A percentile compares a stretch with the other conserved stretches of the same genome.
phyloP scores from a whole-genome alignment of 2,797 vertebrate genomes.

The Alosa sapidissima region DNA sequence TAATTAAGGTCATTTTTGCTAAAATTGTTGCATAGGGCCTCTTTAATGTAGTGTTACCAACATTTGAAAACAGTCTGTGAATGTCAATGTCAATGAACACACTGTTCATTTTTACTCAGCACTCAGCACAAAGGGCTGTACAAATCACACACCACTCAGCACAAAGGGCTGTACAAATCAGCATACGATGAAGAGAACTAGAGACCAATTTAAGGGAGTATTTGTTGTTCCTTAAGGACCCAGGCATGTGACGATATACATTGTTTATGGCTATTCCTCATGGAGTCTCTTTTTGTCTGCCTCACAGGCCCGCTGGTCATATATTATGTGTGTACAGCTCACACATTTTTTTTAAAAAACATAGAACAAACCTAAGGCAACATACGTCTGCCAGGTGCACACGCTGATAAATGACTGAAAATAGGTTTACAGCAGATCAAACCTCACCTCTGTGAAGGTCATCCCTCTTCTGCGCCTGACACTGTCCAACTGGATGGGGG shows the following conservation, averaged over 20 bases:
- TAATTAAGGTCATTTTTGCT: too few relatives aligned
- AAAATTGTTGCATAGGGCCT: too few relatives aligned
- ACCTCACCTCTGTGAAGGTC: conserved; percentile 5
- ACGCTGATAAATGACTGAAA: background rate
- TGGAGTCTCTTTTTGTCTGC: background rate
- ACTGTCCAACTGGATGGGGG: background rate
- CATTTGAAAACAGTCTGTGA: too few relatives aligned
- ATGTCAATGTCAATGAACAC: too few relatives aligned
- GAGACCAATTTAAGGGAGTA: background rate
- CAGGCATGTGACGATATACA: background rate
- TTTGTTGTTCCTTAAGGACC: background rate
- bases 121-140: too few relatives aligned
- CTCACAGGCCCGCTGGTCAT: conserved; percentile 2
- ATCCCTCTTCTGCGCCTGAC: background rate
- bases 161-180: background rate
- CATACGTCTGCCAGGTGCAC: background rate
- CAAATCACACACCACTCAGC: too few relatives aligned
- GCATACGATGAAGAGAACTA: background rate
- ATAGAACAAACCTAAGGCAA: background rate
- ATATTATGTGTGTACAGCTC: background rate
- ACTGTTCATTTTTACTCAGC: too few relatives aligned
- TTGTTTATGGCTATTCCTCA: background rate
- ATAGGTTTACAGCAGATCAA: background rate
- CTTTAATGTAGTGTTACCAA: too few relatives aligned
- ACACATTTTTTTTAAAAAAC: background rate